Evolutionary conservation across 2,113 vertebrate genomes (phyloP).

Genomic region (Cardinalis cardinalis): DNA sequence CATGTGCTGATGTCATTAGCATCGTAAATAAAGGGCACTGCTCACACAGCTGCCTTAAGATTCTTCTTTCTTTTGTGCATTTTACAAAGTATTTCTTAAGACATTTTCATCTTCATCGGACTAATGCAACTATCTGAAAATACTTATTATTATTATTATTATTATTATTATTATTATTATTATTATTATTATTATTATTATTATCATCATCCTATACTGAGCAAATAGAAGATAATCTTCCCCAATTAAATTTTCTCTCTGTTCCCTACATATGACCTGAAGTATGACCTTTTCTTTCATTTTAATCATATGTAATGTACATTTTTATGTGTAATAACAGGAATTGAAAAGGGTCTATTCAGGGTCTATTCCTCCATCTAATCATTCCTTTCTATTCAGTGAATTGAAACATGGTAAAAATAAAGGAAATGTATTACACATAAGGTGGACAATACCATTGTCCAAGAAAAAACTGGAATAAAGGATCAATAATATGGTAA

Average conservation of each 20-base stretch:
- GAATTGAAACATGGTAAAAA: neutral
- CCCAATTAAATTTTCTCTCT: neutral
- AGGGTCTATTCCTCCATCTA: no score
- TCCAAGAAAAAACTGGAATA: neutral
- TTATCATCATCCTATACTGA: neutral
- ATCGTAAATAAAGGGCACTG: neutral
- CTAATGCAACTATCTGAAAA: neutral
- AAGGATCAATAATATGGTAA: neutral
- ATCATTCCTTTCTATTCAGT: neutral
- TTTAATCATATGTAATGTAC: neutral
- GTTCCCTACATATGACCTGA: neutral
- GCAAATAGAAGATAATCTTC: neutral
- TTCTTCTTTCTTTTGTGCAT: neutral
- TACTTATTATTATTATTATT: neutral
- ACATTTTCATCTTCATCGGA: neutral
- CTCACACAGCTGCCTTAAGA: neutral
- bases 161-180: no score
- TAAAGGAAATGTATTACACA: neutral
- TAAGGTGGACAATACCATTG: neutral
- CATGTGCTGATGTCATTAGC: neutral
- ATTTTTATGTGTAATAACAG: neutral
- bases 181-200: no score
- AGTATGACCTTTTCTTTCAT: neutral
- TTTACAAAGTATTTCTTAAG: neutral
- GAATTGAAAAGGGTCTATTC: neutral